Conservation (phyloP, 2,113 vertebrate species). For the Sterrhoptilus dennistouni region DNA sequence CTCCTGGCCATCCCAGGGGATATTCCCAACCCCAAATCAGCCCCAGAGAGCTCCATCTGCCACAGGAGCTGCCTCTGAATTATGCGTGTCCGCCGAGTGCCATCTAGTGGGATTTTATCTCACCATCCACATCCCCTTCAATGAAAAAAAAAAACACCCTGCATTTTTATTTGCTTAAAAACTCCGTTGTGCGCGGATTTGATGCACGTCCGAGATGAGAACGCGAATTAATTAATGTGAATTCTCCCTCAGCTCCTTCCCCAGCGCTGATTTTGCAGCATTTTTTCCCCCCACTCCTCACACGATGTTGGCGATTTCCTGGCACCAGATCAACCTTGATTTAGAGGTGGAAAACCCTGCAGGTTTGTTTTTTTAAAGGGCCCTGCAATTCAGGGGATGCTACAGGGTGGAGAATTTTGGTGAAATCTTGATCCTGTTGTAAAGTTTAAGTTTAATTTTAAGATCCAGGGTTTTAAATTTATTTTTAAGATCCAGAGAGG, state of each 20-base stretch:
- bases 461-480: neutral
- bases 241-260: neutral
- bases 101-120: slow-evolving; percentile 47
- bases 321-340: neutral
- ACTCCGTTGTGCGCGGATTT: accelerated
- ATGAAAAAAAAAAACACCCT: no score
- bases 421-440: no score
- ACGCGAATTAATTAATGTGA: neutral
- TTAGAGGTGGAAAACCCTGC: neutral
- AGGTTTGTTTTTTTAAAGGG: neutral
- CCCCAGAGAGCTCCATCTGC: neutral
- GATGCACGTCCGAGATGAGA: neutral
- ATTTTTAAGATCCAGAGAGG: neutral
- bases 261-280: neutral
- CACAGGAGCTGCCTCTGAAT: neutral
- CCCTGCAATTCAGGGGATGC: neutral
- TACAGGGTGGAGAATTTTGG: accelerated
- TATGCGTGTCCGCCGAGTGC: neutral
- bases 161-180: neutral
- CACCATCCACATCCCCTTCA: accelerated
- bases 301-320: neutral
- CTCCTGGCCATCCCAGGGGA: accelerated
- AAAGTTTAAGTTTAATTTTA: accelerated
- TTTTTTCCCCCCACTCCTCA: neutral
- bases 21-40: neutral